phyloP scores from a whole-genome alignment of 2,113 vertebrate species.

The Setophaga petechia region DNA sequence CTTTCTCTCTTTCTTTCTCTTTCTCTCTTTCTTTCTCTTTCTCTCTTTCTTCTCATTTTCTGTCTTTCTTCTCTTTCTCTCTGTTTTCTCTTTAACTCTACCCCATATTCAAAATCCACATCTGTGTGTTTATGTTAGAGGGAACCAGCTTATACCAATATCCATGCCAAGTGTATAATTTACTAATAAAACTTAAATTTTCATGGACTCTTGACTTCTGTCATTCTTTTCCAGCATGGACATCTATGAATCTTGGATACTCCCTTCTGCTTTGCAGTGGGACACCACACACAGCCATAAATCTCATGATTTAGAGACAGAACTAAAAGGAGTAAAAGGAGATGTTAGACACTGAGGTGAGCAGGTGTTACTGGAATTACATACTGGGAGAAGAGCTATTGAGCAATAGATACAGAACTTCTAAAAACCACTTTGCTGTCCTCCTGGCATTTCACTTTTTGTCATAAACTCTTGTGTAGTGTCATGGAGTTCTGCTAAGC shows the following conservation, averaged over 20 bases:
- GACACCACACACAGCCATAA: background rate
- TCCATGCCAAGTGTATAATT: background rate
- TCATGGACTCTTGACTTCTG: background rate
- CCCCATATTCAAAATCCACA: background rate
- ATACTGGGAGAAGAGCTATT: background rate
- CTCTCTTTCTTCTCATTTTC: background rate
- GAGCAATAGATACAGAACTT: background rate
- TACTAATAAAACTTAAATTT: background rate
- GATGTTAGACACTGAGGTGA: background rate
- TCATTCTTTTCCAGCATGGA: background rate
- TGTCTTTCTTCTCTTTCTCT: background rate
- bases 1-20: no score
- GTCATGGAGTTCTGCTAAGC: conserved; percentile 2
- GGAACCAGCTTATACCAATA: background rate
- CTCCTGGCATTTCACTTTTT: conserved; percentile 14
- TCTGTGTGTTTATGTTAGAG: background rate
- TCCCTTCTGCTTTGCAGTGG: background rate
- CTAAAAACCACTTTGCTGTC: conserved; percentile 12
- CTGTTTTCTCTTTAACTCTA: background rate
- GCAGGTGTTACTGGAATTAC: conserved; percentile 23
- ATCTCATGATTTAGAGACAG: background rate
- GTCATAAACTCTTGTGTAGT: background rate
- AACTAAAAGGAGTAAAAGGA: background rate
- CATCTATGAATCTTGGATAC: background rate
- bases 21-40: background rate